A percentile compares a stretch with the other conserved stretches of the same genome.
Conservation (phyloP, 1,140 invertebrate species). For the Coboldia fuscipes region DNA sequence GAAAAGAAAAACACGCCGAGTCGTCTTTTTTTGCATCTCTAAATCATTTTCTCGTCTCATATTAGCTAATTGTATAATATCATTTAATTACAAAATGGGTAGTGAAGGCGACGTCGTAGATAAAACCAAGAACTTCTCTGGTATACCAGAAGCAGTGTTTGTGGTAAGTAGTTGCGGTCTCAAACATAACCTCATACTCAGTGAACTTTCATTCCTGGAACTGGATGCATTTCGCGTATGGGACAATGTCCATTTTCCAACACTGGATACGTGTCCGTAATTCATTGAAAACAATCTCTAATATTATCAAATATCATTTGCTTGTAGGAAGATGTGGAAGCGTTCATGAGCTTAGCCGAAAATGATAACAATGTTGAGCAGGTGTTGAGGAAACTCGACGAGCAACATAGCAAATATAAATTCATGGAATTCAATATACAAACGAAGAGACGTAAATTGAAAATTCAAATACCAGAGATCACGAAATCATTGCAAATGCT, state of each 20-base stretch:
- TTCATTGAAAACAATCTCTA: neutral
- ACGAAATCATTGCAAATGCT: conserved; percentile 83
- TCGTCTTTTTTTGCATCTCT: too few relatives aligned
- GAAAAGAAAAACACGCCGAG: too few relatives aligned
- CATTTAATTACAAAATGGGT: too few relatives aligned
- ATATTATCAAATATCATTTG: conserved; percentile 3
- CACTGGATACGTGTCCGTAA: too few relatives aligned
- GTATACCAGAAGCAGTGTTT: conserved; percentile 62
- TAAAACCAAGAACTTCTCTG: too few relatives aligned
- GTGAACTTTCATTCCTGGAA: too few relatives aligned
- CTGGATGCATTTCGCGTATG: too few relatives aligned
- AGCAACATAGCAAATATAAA: conserved; percentile 88
- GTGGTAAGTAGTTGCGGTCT: conserved; percentile 32
- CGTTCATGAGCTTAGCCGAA: conserved; percentile 67
- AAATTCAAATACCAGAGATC: conserved; percentile 82
- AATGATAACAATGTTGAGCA: conserved; percentile 59
- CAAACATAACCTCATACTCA: neutral
- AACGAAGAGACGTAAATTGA: conserved; percentile 61
- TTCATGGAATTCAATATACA: conserved; percentile 86
- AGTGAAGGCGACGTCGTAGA: too few relatives aligned
- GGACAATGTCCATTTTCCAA: too few relatives aligned
- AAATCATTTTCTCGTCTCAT: too few relatives aligned
- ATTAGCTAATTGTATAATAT: too few relatives aligned
- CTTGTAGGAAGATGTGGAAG: conserved; percentile 84
- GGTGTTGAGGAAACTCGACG: conserved; percentile 69